phyloP scores from a whole-genome alignment of 2,113 vertebrate species.

The Xiphorhynchus elegans region DNA sequence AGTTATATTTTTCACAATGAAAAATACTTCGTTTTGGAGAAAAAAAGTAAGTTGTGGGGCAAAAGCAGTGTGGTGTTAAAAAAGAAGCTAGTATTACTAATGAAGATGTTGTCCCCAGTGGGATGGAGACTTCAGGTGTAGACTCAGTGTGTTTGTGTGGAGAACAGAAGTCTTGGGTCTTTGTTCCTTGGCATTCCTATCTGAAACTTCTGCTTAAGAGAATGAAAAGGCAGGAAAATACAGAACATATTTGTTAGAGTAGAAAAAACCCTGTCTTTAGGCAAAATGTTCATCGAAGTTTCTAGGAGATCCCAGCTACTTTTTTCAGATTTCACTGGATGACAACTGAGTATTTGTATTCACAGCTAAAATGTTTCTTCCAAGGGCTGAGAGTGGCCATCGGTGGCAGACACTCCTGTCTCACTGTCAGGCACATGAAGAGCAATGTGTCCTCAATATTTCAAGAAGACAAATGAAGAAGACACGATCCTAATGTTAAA shows the following conservation, averaged over 20 bases:
- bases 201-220: neutral
- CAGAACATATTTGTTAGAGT: neutral
- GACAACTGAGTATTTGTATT: neutral
- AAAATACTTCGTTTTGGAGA: neutral
- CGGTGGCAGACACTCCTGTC: neutral
- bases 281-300: neutral
- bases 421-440: constrained; percentile 33
- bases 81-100: neutral
- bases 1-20: neutral
- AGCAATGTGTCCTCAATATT: constrained; percentile 20
- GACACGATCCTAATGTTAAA: constrained; percentile 21
- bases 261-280: neutral
- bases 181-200: neutral
- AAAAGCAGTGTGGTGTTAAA: neutral
- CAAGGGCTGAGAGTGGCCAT: neutral
- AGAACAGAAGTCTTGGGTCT: neutral
- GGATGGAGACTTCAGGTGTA: neutral
- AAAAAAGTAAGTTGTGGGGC: neutral
- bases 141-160: fast-evolving
- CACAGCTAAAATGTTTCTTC: neutral
- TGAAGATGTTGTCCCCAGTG: neutral
- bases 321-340: neutral
- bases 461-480: constrained; percentile 46
- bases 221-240: neutral
- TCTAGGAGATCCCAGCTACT: neutral